These are phyloP conservation scores for Lamellibrachia columna DNA, from an alignment of 2,888 invertebrate genomes.

Conservation along the genomic window DNA sequence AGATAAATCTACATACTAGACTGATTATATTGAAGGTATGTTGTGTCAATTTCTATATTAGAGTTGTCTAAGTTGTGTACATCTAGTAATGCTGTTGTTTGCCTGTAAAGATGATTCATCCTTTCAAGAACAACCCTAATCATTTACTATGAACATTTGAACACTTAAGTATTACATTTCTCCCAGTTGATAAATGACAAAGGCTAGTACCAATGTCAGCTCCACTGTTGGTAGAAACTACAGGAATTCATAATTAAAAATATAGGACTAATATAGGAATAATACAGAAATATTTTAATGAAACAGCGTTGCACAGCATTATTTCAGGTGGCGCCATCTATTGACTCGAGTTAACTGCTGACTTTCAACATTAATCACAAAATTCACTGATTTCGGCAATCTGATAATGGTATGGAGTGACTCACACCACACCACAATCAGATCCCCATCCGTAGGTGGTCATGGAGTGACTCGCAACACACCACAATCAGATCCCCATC, in stretches of 20 bases:
- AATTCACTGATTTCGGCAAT: too few species aligned
- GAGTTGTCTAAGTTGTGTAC: neutral
- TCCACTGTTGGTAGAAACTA: neutral
- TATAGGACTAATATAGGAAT: too few species aligned
- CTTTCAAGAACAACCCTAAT: neutral
- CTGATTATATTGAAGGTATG: neutral
- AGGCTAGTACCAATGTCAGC: neutral
- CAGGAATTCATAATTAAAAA: neutral
- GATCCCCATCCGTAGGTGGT: too few species aligned
- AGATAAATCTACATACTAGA: neutral
- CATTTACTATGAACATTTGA: neutral
- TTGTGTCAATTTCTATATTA: neutral
- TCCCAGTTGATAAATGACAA: neutral
- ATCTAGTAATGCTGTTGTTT: neutral
- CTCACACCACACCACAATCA: too few species aligned
- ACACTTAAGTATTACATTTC: neutral
- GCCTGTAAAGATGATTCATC: neutral
- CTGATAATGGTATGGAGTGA: too few species aligned
- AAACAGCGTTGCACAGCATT: too few species aligned
- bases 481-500: too few species aligned
- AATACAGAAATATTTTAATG: too few species aligned
- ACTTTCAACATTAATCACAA: too few species aligned
- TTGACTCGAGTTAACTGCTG: too few species aligned
- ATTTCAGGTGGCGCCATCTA: too few species aligned
- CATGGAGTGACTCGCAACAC: too few species aligned